Evolutionary conservation across 2,888 invertebrate species (phyloP).

Genomic region (Cactoblastis cactorum): DNA sequence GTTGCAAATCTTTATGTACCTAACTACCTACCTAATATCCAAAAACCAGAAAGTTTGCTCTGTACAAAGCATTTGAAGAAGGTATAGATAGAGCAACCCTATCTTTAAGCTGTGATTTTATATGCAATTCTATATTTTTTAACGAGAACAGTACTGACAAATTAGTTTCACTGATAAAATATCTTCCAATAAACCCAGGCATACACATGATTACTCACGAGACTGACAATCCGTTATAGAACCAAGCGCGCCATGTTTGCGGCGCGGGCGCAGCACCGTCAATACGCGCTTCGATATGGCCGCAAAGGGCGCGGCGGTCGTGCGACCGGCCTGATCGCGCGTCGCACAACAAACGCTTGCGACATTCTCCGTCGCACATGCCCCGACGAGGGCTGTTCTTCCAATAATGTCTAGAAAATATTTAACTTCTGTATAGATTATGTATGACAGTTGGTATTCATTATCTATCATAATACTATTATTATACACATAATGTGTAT

Average conservation of each 20-base stretch:
- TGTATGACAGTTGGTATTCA: too few species aligned
- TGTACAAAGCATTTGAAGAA: background rate
- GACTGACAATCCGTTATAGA: constrained; percentile 91
- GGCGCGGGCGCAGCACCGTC: constrained; percentile 84
- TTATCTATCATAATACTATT: background rate
- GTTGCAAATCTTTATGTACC: too few species aligned
- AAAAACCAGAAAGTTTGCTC: background rate
- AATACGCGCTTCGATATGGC: constrained; percentile 89
- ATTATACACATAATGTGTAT: too few species aligned
- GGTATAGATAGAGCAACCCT: too few species aligned
- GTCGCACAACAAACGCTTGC: constrained; percentile 91
- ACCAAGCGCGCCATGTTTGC: constrained; percentile 91
- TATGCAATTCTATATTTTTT: too few species aligned
- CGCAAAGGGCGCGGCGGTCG: constrained; percentile 90
- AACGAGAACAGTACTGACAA: too few species aligned
- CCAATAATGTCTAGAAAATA: constrained; percentile 90
- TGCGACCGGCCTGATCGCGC: constrained; percentile 92
- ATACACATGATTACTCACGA: constrained; percentile 85
- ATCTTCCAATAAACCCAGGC: background rate
- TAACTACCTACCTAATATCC: too few species aligned
- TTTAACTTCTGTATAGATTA: too few species aligned
- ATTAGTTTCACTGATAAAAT: too few species aligned
- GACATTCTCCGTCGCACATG: constrained; percentile 90
- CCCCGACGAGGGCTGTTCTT: constrained; percentile 93
- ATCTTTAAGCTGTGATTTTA: too few species aligned